Evolutionary conservation across 2,888 invertebrate species (phyloP).

Genomic region (Lasioglossum leucozonium): DNA sequence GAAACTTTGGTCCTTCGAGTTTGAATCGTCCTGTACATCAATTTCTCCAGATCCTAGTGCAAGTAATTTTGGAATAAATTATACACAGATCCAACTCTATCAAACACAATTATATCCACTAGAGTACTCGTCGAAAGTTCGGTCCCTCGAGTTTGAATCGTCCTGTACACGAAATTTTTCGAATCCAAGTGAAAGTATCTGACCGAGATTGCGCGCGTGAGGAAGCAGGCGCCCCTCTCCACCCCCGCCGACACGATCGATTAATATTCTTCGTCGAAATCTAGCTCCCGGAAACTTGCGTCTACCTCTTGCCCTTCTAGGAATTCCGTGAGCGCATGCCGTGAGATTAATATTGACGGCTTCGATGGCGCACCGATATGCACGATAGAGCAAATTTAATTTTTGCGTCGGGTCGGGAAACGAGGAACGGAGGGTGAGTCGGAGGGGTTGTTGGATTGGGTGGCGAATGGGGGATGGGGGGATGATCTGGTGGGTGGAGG

Average conservation of each 20-base stretch:
- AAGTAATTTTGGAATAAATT: too few species aligned
- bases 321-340: constrained; percentile 68
- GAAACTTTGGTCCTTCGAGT: background rate
- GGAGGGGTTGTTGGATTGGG: constrained; percentile 15
- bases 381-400: constrained; percentile 72
- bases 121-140: background rate
- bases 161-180: constrained; percentile 14
- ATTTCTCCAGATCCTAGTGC: too few species aligned
- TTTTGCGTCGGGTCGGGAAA: constrained; percentile 58
- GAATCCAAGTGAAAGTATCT: constrained; percentile 19
- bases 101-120: background rate
- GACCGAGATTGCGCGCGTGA: constrained; percentile 19
- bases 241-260: constrained; percentile 45
- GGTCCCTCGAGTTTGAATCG: background rate
- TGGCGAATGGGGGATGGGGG: background rate
- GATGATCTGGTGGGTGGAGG: background rate
- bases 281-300: constrained; percentile 46
- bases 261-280: constrained; percentile 67
- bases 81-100: background rate
- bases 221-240: constrained; percentile 23
- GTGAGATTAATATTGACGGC: constrained; percentile 76
- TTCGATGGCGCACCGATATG: constrained; percentile 67
- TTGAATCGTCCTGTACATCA: background rate
- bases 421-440: background rate
- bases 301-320: constrained; percentile 53